These are phyloP conservation scores for Pantherophis alleghaniensis DNA, from an alignment of 2,797 vertebrate species.

Conservation along the genomic window DNA sequence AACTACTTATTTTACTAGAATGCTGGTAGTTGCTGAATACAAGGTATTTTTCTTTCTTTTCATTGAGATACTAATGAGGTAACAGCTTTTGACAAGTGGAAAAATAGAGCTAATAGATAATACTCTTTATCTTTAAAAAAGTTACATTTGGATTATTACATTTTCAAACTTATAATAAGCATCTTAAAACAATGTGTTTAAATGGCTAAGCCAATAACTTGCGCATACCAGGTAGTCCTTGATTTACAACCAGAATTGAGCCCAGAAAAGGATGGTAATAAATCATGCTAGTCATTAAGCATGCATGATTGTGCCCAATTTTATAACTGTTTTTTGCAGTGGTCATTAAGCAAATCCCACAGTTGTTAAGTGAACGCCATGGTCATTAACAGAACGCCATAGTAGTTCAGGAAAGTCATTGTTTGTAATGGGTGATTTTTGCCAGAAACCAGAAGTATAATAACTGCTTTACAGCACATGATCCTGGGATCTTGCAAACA, in stretches of 20 bases:
- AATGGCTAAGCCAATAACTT: background rate
- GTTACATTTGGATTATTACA: background rate
- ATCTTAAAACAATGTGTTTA: background rate
- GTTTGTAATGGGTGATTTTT: background rate
- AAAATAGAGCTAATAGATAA: background rate
- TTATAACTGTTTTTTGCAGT: background rate
- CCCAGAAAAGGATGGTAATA: background rate
- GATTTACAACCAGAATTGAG: background rate
- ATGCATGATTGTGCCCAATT: background rate
- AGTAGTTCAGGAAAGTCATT: background rate
- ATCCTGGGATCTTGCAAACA: background rate
- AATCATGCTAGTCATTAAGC: background rate
- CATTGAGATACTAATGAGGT: background rate
- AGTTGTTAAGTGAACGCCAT: background rate
- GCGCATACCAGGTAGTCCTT: background rate
- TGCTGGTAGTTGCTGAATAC: background rate
- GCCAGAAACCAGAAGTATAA: background rate
- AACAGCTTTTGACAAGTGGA: background rate
- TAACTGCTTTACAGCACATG: background rate
- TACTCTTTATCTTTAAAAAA: background rate
- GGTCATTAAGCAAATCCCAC: background rate
- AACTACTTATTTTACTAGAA: background rate
- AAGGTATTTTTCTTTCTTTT: background rate
- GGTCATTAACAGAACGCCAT: background rate
- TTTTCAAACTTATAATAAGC: background rate